Evolutionary conservation across 2,113 vertebrate species (phyloP), one percentile per base, ranked within the genome.

Genomic region (Varanus salvator): DNA sequence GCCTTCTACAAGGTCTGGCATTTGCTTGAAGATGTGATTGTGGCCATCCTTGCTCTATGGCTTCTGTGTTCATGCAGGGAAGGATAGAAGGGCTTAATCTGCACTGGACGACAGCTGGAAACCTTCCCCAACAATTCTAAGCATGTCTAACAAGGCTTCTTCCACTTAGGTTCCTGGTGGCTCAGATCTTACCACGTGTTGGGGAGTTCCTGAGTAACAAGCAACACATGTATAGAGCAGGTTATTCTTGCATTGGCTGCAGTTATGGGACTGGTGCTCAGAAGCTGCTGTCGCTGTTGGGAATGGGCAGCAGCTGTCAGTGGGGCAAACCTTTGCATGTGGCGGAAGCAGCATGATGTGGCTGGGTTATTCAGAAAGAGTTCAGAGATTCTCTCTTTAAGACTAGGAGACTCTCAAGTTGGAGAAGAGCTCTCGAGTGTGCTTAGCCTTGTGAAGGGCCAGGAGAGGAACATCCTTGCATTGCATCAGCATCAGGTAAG

Each of bases 1-100:
- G 3, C 29, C 87, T 92, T n/a, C 21, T 87, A 14, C 60, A 69
- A 82, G 92, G 54, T 71, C 54, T 84, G 34, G 34, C 64, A 44
- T 23, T 92, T 84, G n/a, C 69, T 60, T 3, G 14, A 71, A 69
- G 82, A 23, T 0, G 0, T 91, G 89, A 90, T 85, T n/a, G 3
- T 68, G 34, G 34, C n/a, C 38, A 29, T 77, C 74, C 27, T 48
- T 78, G 17, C 57, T 14, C 8, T 60, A 44, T 31, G 17, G 25
- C 57, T 66, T 60, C 74, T 72, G 27, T 78, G 82, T 72, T 19
- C 52, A 3, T 54, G 12, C 2, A 3, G 23, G 23, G 23, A 6
- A 1, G 5, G n/a, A 29, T 52, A 17, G 68, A 80, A 44, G 60
- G n/a, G 29, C 2, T 54, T 52, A 23, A 17, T 3, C 29, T 50